These are phyloP conservation scores for Agonopterix subpropinquella DNA, from an alignment of 2,888 invertebrate genomes.

Conservation along the genomic window DNA sequence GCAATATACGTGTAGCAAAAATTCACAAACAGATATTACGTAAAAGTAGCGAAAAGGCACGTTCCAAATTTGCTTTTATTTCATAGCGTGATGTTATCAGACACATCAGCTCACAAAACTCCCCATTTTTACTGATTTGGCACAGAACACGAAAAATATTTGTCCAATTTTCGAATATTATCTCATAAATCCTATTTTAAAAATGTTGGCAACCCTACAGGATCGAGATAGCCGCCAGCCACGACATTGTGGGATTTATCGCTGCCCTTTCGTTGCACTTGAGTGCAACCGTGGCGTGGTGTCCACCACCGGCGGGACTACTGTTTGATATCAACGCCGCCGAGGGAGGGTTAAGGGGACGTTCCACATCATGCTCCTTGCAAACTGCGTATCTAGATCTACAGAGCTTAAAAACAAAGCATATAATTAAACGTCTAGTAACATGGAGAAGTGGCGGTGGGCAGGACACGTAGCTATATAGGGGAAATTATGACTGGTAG, in stretches of 20 bases:
- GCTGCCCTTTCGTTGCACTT: slow-evolving; percentile 10
- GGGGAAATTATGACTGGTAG: too few relatives aligned
- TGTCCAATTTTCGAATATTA: slow-evolving; percentile 5
- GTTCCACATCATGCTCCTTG: neutral
- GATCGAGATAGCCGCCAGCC: slow-evolving; percentile 8
- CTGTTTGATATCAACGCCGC: neutral
- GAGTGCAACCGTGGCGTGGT: neutral
- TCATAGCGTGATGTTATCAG: too few relatives aligned
- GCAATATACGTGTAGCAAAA: too few relatives aligned
- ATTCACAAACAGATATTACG: too few relatives aligned
- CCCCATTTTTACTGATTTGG: slow-evolving; percentile 4
- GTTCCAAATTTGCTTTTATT: too few relatives aligned
- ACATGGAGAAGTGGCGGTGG: too few relatives aligned
- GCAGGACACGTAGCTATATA: too few relatives aligned
- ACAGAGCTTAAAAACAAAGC: too few relatives aligned
- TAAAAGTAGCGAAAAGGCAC: too few relatives aligned
- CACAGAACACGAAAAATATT: slow-evolving; percentile 3
- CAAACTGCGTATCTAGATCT: too few relatives aligned
- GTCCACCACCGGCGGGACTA: neutral
- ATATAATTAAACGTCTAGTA: too few relatives aligned
- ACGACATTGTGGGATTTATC: slow-evolving; percentile 9
- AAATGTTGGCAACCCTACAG: slow-evolving; percentile 6
- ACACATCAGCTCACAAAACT: too few relatives aligned
- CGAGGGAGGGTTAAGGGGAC: neutral
- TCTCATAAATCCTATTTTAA: slow-evolving; percentile 1